These are phyloP conservation scores for Galago senegalensis DNA, from an alignment of 2,797 vertebrate species.

Conservation along the genomic window DNA sequence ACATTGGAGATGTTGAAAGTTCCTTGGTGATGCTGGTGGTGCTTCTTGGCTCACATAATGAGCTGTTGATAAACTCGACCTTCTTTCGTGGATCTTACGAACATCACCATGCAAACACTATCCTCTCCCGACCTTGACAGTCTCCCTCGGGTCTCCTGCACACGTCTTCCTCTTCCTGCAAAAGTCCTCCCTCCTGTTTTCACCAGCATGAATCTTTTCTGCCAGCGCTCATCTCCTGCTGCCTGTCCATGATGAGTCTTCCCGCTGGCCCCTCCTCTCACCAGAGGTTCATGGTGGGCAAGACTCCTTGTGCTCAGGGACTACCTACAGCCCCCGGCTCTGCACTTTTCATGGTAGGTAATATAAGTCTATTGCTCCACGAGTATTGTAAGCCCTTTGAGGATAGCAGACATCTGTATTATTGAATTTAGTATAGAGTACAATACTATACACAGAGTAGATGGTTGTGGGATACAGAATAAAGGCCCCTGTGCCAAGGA, in stretches of 20 bases:
- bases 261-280: too few species aligned
- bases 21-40: background rate
- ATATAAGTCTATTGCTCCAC: background rate
- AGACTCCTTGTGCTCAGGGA: background rate
- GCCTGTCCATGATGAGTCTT: background rate
- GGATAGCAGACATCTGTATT: background rate
- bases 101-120: background rate
- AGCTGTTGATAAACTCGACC: background rate
- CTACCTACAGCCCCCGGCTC: too few species aligned
- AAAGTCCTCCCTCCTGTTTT: background rate
- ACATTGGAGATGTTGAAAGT: background rate
- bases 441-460: background rate
- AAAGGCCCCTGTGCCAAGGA: too few species aligned
- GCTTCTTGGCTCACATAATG: background rate
- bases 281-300: rapidly evolving
- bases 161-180: background rate
- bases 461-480: background rate
- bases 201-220: rapidly evolving
- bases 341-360: background rate
- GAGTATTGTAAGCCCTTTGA: background rate
- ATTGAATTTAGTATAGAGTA: background rate
- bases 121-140: background rate
- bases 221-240: background rate
- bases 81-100: background rate
- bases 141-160: background rate